These are phyloP conservation scores for Notospermus geniculatus DNA, from an alignment of 1,140 invertebrate species.

Conservation along the genomic window DNA sequence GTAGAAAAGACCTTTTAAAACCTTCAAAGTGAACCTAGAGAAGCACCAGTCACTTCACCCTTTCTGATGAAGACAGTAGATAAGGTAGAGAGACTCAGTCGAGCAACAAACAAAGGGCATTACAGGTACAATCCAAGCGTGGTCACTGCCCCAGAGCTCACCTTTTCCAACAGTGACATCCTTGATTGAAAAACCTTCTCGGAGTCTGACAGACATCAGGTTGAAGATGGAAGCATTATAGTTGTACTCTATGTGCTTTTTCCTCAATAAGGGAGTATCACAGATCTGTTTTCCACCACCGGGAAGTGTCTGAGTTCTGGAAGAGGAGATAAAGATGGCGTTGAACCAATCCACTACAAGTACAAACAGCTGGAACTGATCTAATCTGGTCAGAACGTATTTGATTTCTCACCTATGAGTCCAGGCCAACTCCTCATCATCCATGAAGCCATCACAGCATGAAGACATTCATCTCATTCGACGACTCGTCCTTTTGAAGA, in stretches of 20 bases:
- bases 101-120: too few relatives aligned
- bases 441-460: not conserved
- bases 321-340: not conserved
- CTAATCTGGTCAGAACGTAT: too few relatives aligned
- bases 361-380: too few relatives aligned
- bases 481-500: too few relatives aligned
- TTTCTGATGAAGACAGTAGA: not conserved
- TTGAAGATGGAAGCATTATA: slow-evolving; percentile 66
- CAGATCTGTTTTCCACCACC: slow-evolving; percentile 2
- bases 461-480: slow-evolving; percentile 62
- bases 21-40: slow-evolving; percentile 3
- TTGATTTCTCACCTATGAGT: slow-evolving; percentile 10
- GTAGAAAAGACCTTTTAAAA: too few relatives aligned
- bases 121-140: too few relatives aligned
- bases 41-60: not conserved
- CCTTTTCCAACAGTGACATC: slow-evolving; percentile 56
- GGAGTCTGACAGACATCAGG: slow-evolving; percentile 71
- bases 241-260: slow-evolving; percentile 68
- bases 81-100: not conserved
- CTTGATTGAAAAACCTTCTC: slow-evolving; percentile 78
- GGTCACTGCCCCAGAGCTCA: slow-evolving; percentile 27
- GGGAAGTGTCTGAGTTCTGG: not conserved
- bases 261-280: slow-evolving; percentile 58
- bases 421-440: slow-evolving; percentile 7
- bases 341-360: too few relatives aligned